Base-by-base conservation (phyloP, 2,113 vertebrate genomes). In the Sula dactylatra region DNA sequence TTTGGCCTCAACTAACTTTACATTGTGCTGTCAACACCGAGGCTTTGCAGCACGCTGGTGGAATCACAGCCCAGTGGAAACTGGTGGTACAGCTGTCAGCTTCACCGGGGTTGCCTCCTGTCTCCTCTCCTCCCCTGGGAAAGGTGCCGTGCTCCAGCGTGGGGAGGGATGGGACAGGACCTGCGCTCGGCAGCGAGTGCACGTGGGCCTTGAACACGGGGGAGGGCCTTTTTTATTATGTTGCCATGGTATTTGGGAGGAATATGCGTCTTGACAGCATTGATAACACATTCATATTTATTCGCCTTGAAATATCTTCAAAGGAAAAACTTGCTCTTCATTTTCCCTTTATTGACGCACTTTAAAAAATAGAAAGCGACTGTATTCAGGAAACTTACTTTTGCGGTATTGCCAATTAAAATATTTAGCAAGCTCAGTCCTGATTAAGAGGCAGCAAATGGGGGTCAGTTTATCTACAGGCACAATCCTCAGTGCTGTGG, bases 401-500 rank as follows among this genome's bases (percentile, higher is more conserved):
- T 32, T 77, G 71, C 54, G 44, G 44, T 52, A 15, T 25, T 64
- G 65, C 65, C 77, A 88, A 20, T 78, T 24, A 42, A 61, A 88
- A 65, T n/a, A 77, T 38, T 85, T 85, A 52, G 58, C 7, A 7
- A 88, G 64, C 38, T 78, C 13, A 29, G 71, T 11, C 31, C 52
- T 72, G 92, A 62, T 58, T 36, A 77, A 38, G 58, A 64, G 45
- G 70, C 40, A 69, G 52, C 10, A 44, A 16, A 16, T 13, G 34
- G 79, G 86, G 58, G 64, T 49, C 40, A 59, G 40, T 49, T 90
- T 38, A 29, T 44, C 34, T 31, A 3, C 38, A 44, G 69, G 86
- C 21, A 8, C 0, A 0, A 19, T 10, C 59, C 64, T 2, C 0
- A 10, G 65, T 0, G 17, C 82, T 27, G 12, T 18, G 54, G 59